These are phyloP conservation scores for Nomada hirtipes DNA, from an alignment of 2,888 invertebrate genomes.

Conservation along the genomic window DNA sequence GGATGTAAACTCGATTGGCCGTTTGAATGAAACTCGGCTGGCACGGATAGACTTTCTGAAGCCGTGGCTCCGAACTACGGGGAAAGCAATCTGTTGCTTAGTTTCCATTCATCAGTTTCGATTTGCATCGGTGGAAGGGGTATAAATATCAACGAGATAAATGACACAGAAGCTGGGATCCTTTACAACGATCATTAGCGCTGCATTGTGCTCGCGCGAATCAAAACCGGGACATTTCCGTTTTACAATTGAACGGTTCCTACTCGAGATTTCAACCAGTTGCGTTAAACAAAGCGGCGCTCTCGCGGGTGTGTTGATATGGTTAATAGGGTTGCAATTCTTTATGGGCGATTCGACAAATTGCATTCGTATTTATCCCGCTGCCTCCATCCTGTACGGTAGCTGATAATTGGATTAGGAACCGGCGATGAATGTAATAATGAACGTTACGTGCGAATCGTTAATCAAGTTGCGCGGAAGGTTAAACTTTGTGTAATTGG, in stretches of 20 bases:
- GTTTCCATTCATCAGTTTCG: constrained; percentile 52
- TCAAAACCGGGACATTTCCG: constrained; percentile 14
- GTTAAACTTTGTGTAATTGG: neutral
- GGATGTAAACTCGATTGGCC: constrained; percentile 69
- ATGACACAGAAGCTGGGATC: constrained; percentile 42
- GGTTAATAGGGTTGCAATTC: neutral
- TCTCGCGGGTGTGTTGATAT: neutral
- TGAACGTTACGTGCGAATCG: neutral
- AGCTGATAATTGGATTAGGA: neutral
- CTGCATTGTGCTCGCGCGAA: constrained; percentile 33
- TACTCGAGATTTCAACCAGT: constrained; percentile 7
- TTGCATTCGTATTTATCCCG: constrained; percentile 3
- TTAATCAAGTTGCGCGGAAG: neutral
- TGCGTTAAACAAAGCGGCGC: constrained; percentile 7
- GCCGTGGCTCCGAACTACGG: constrained; percentile 44
- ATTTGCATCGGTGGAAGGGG: neutral
- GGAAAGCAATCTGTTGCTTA: constrained; percentile 69
- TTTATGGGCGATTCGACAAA: constrained; percentile 5
- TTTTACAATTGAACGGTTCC: constrained; percentile 16
- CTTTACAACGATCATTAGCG: constrained; percentile 55
- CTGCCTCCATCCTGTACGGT: neutral
- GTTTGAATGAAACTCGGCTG: constrained; percentile 60
- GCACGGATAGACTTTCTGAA: constrained; percentile 54
- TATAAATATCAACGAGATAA: constrained; percentile 62
- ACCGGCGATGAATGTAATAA: neutral